Evolutionary conservation across 2,797 vertebrate genomes (phyloP).

Genomic region (Trichosurus vulpecula): DNA sequence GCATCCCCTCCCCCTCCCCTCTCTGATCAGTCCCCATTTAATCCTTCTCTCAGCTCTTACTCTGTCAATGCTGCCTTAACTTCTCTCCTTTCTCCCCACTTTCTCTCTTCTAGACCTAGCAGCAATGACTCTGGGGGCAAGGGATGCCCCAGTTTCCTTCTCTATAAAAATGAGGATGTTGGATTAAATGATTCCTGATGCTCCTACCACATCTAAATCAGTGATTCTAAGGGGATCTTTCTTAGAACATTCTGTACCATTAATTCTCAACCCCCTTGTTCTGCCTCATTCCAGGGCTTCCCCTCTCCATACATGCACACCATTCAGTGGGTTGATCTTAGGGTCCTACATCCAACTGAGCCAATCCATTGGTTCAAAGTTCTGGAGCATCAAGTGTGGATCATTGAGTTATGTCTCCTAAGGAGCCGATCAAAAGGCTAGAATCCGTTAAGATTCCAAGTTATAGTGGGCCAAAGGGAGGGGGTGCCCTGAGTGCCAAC

Average conservation of each 20-base stretch:
- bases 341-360: conserved; percentile 13
- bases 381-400: background rate
- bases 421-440: too few species aligned
- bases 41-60: conserved; percentile 4
- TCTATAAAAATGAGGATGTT: background rate
- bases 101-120: background rate
- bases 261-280: background rate
- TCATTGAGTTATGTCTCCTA: background rate
- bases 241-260: background rate
- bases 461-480: background rate
- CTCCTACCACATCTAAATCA: background rate
- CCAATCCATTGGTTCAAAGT: background rate
- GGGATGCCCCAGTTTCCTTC: background rate
- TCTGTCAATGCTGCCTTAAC: conserved; percentile 25
- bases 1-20: too few species aligned
- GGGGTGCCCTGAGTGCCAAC: background rate
- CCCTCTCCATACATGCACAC: too few species aligned
- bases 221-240: background rate
- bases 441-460: background rate
- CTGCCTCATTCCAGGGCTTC: background rate
- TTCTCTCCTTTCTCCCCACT: background rate
- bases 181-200: background rate
- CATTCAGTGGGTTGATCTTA: accelerated
- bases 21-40: background rate
- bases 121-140: background rate